phyloP scores from a whole-genome alignment of 1,140 invertebrate species.

The Scaptomyza pallida region DNA sequence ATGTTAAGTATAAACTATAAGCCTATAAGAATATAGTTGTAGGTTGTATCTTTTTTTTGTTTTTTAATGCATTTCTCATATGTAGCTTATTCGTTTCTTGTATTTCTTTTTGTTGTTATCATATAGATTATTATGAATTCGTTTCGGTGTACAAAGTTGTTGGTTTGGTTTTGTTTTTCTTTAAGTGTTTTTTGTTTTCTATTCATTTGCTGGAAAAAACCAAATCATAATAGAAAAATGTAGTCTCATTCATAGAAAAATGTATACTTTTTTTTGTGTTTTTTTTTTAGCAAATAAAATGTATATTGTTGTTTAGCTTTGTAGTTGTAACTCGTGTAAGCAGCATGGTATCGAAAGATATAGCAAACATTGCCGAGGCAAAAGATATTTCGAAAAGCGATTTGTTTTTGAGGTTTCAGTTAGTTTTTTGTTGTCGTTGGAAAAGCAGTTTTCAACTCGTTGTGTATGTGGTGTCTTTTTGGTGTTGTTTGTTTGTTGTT shows the following conservation, averaged over 20 bases:
- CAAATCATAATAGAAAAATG: conserved; percentile 54
- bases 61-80: conserved; percentile 51
- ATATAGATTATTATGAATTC: conserved; percentile 79
- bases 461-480: conserved; percentile 29
- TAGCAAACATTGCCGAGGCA: conserved; percentile 37
- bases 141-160: conserved; percentile 83
- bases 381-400: conserved; percentile 23
- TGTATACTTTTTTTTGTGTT: not conserved
- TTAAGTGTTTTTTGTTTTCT: conserved; percentile 47
- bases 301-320: conserved; percentile 43
- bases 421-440: conserved; percentile 22
- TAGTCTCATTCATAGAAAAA: conserved; percentile 39
- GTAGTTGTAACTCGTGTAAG: conserved; percentile 66
- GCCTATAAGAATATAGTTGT: conserved; percentile 82
- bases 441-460: conserved; percentile 79
- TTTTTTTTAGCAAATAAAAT: conserved; percentile 50
- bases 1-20: conserved; percentile 74
- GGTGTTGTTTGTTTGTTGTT: conserved; percentile 51
- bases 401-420: too few species aligned
- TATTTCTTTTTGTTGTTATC: conserved; percentile 33
- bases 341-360: conserved; percentile 53
- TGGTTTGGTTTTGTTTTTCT: conserved; percentile 71
- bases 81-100: conserved; percentile 31
- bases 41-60: conserved; percentile 56
- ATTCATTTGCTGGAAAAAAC: conserved; percentile 39